Base-by-base conservation (phyloP, 2,888 invertebrate species). In the Cantharis rustica region DNA sequence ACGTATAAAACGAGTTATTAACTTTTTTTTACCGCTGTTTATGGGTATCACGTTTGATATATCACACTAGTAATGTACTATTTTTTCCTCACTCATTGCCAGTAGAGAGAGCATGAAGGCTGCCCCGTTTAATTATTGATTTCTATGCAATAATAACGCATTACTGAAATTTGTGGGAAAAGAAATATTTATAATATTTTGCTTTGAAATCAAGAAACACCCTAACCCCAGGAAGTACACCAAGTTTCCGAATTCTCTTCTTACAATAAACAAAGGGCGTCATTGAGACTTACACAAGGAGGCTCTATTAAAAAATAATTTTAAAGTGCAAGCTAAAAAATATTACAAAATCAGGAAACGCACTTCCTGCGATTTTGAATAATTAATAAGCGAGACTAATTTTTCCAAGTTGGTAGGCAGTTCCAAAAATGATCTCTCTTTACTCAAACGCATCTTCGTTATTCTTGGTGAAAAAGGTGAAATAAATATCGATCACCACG, bases 1-100 rank as follows among this genome's bases (percentile, higher is more conserved):
- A 74, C 23, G 26, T 74, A 74, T 74, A 74, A 74, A 73, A 73
- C 73, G 73, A 73, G 73, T 73, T 73, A 73, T 73, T 73, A 73
- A 73, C 69, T 73, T 73, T 73, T 72, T 31, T 73, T 61, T 68
- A 26, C 61, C 20, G 23, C 73, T 62, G 68, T 73, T 68, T 73
- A 73, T 69, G 68, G 69, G 27, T 69, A 61, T 72, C 17, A 68
- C 61, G 61, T 73, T 69, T 73, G 62, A 73, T 73, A 61, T 62
- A 73, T 61, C 73, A 68, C 62, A 73, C 73, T 69, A 69, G 68
- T 15, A 16, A 31, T 31, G 13, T 31, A 13, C 13, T 31, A 31
- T 31, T 31, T 13, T 31, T 31, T 47, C 7, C 47, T n/a, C 47
- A n/a, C 47, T 47, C n/a, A n/a, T 31, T 31, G 13, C 13, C 31